phyloP scores from a whole-genome alignment of 2,113 vertebrate genomes.

The Nestor notabilis region DNA sequence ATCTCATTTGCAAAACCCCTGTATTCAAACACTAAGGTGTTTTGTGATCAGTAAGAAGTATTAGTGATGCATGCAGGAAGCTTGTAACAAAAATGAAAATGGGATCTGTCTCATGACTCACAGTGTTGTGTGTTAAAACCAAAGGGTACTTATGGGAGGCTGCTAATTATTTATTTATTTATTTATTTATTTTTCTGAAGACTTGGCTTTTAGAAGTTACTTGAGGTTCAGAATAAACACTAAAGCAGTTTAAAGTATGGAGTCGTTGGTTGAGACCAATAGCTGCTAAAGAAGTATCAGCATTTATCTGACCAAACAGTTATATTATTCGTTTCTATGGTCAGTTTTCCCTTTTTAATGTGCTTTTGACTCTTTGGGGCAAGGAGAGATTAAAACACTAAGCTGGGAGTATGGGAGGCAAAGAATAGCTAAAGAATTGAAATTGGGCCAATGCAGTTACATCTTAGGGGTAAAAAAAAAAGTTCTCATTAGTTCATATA shows the following conservation, averaged over 20 bases:
- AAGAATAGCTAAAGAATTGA: neutral
- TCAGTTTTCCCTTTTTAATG: neutral
- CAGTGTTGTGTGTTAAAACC: neutral
- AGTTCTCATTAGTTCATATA: neutral
- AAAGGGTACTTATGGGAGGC: neutral
- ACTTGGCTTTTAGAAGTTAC: neutral
- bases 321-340: neutral
- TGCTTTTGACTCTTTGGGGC: neutral
- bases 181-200: neutral
- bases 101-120: neutral
- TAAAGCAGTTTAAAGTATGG: neutral
- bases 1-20: neutral
- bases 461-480: neutral
- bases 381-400: neutral
- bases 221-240: neutral
- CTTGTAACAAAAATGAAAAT: neutral
- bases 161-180: neutral
- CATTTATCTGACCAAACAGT: neutral
- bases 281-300: neutral
- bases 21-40: neutral
- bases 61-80: neutral
- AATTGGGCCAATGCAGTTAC: neutral
- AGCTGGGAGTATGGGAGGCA: neutral
- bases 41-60: neutral
- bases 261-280: neutral